phyloP scores from a whole-genome alignment of 2,113 vertebrate species.

The Microtus richardsoni region DNA sequence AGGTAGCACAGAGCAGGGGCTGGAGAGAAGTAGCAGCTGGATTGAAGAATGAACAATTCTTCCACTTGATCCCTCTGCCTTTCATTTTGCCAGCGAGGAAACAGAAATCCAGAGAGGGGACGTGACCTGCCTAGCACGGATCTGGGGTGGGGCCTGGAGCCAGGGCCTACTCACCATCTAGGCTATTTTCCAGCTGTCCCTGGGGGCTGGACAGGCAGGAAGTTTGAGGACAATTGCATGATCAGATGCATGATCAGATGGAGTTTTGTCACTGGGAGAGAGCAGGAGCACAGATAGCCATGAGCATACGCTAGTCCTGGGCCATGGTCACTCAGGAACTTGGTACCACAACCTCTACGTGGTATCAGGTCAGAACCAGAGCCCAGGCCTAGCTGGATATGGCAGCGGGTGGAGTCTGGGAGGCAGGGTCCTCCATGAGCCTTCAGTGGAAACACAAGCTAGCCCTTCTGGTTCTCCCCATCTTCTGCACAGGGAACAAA shows the following conservation, averaged over 20 bases:
- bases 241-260: not conserved
- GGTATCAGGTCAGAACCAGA: not conserved
- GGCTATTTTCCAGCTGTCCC: not conserved
- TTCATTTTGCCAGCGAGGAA: not conserved
- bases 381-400: not conserved
- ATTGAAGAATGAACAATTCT: not conserved
- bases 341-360: not conserved
- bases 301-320: not conserved
- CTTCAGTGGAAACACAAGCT: not conserved
- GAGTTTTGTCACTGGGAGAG: not conserved
- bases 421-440: not conserved
- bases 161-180: not conserved
- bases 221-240: not conserved
- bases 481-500: not conserved
- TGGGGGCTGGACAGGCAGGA: not conserved
- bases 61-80: not conserved
- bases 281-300: not conserved
- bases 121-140: not conserved
- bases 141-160: not conserved
- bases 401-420: not conserved
- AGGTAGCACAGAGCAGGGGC: not conserved
- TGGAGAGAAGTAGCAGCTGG: not conserved
- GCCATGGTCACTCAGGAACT: not conserved
- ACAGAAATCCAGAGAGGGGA: not conserved
- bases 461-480: not conserved